Evolutionary conservation across 2,888 invertebrate genomes (phyloP).

Genomic region (Drymonia ruficornis): DNA sequence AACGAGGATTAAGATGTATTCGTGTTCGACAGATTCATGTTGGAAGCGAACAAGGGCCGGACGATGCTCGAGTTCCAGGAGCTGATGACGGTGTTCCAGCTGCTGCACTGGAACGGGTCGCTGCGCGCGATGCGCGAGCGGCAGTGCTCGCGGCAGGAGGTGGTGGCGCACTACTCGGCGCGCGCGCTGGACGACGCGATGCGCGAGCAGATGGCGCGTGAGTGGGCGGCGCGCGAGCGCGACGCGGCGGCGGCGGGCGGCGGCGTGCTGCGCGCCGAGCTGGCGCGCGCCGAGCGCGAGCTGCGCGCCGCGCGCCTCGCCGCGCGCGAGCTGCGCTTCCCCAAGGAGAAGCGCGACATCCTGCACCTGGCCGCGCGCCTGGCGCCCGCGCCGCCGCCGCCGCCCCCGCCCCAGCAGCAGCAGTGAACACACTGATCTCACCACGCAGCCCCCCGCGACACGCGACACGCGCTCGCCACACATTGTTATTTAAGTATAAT

Average conservation of each 20-base stretch:
- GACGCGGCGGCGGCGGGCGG: conserved; percentile 93
- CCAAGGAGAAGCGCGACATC: conserved; percentile 98
- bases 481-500: conserved; percentile 78
- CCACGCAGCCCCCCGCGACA: conserved; percentile 48
- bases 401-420: conserved; percentile 70
- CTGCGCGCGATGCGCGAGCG: conserved; percentile 97
- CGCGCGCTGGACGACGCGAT: conserved; percentile 97
- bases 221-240: conserved; percentile 93
- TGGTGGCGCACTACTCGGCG: conserved; percentile 96
- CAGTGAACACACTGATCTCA: conserved; percentile 71
- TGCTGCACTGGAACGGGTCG: conserved; percentile 98
- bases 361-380: conserved; percentile 96
- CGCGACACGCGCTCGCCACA: conserved; percentile 44
- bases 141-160: conserved; percentile 96
- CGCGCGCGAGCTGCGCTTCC: conserved; percentile 95
- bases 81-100: conserved; percentile 98
- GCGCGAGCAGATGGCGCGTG: conserved; percentile 97
- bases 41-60: conserved; percentile 93
- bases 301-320: conserved; percentile 93
- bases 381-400: no score
- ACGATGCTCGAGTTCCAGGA: conserved; percentile 99
- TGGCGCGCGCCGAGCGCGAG: conserved; percentile 93
- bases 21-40: conserved; percentile 85
- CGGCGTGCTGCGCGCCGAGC: conserved; percentile 93
- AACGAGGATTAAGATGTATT: neutral